A percentile compares a stretch with the other conserved stretches of the same genome.
Conservation (phyloP, 2,888 invertebrate genomes). For the Drosophila paranaensis region DNA sequence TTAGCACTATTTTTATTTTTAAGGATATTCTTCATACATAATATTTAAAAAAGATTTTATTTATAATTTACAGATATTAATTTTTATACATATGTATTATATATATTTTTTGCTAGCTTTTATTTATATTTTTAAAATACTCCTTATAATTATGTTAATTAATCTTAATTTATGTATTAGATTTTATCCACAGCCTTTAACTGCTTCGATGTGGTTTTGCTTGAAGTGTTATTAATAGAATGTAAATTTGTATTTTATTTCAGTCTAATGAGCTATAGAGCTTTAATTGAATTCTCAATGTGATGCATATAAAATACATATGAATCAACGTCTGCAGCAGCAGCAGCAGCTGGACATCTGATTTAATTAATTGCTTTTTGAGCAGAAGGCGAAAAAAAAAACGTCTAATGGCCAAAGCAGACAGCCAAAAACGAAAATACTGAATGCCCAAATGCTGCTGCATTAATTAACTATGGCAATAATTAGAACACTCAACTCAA, state of each 20-base stretch:
- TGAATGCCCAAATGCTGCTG: background rate
- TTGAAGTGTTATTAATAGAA: background rate
- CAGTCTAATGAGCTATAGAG: background rate
- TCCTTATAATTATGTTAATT: too few species aligned
- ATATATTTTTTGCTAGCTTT: too few species aligned
- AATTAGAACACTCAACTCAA: background rate
- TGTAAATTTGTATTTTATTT: background rate
- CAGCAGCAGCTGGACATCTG: slow-evolving; percentile 1
- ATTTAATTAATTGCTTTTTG: slow-evolving; percentile 7
- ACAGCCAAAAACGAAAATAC: background rate
- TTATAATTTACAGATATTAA: background rate
- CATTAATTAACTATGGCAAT: slow-evolving; percentile 1
- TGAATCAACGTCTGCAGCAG: background rate
- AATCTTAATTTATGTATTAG: too few species aligned
- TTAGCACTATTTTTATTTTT: too few species aligned
- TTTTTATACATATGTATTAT: background rate
- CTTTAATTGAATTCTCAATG: background rate
- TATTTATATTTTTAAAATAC: too few species aligned
- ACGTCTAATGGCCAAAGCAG: background rate
- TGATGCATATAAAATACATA: background rate
- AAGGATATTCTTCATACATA: too few species aligned
- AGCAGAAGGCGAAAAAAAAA: background rate
- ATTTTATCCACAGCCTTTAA: too few species aligned
- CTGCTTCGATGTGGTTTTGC: background rate
- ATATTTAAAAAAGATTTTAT: background rate